phyloP scores from a whole-genome alignment of 1,140 invertebrate species.

The Sipha flava region DNA sequence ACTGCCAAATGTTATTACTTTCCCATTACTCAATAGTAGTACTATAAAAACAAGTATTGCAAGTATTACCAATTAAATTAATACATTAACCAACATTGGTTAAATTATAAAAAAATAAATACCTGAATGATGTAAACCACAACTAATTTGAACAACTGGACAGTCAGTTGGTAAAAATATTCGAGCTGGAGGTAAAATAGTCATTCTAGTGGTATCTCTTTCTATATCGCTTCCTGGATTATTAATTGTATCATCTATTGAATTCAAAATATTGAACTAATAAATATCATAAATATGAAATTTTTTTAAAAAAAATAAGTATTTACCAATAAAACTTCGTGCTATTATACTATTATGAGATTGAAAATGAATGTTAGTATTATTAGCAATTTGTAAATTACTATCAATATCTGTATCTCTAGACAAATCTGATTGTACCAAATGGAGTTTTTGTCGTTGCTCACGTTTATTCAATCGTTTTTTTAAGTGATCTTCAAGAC shows the following conservation, averaged over 20 bases:
- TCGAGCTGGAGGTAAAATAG: slow-evolving; percentile 69
- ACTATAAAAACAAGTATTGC: slow-evolving; percentile 44
- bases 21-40: slow-evolving; percentile 55
- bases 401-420: background rate
- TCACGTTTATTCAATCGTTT: slow-evolving; percentile 51
- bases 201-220: slow-evolving; percentile 54
- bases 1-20: slow-evolving; percentile 84
- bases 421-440: background rate
- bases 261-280: background rate
- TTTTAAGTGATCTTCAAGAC: slow-evolving; percentile 52
- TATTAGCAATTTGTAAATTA: background rate
- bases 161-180: slow-evolving; percentile 58
- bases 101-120: slow-evolving; percentile 9
- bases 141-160: slow-evolving; percentile 72
- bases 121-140: slow-evolving; percentile 83
- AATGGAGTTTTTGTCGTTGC: slow-evolving; percentile 46
- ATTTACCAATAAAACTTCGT: background rate
- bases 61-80: background rate
- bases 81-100: background rate
- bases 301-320: background rate
- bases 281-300: background rate
- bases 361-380: slow-evolving; percentile 7
- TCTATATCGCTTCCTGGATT: slow-evolving; percentile 50
- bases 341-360: background rate
- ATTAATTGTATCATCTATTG: background rate